Evolutionary conservation across 2,797 vertebrate genomes (phyloP).

Genomic region (Eurystomus glaucurus): DNA sequence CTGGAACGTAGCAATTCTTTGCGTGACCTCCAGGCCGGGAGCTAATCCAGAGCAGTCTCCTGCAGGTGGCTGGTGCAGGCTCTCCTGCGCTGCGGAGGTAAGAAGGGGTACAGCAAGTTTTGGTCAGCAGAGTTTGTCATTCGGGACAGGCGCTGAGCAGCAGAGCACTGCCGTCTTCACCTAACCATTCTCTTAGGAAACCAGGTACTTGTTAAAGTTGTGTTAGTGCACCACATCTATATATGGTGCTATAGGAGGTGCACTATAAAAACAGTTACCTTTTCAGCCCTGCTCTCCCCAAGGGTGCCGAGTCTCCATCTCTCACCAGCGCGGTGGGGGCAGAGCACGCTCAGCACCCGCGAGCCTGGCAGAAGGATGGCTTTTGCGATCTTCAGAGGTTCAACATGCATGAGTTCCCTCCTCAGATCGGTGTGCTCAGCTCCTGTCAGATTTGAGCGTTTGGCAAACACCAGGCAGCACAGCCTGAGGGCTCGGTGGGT

Average conservation of each 20-base stretch:
- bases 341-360: not conserved
- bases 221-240: not conserved
- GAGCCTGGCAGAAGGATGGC: not conserved
- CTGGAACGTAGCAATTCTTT: not conserved
- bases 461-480: not conserved
- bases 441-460: accelerated
- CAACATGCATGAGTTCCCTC: accelerated
- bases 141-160: not conserved
- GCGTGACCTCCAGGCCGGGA: not conserved
- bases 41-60: not conserved
- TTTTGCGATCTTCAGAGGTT: not conserved
- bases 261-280: not conserved
- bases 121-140: not conserved
- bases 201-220: not conserved
- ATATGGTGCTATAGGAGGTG: not conserved
- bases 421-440: not conserved
- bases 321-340: not conserved
- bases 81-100: not conserved
- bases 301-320: not conserved
- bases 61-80: not conserved
- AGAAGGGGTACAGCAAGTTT: not conserved
- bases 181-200: not conserved
- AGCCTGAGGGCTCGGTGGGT: not conserved
- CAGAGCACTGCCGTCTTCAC: not conserved
- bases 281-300: not conserved